Base-by-base conservation (phyloP, 64 coral and sea anemone genomes). In the Porites lutea region DNA sequence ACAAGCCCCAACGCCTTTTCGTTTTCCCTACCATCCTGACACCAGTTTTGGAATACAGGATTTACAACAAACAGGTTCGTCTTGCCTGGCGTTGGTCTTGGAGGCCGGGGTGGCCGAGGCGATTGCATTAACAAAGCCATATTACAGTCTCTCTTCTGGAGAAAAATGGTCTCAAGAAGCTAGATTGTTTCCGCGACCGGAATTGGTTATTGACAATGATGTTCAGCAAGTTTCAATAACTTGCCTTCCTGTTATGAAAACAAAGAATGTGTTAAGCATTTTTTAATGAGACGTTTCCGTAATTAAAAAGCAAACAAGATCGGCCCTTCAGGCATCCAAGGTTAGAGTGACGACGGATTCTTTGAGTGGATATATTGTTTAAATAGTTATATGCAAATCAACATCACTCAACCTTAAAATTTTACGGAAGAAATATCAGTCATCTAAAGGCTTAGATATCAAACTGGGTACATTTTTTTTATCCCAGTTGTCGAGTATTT, bases 11-110 rank as follows among this genome's bases (percentile, higher is more conserved):
- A 37, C 7, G 6, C n/a, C 22, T 67, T 52, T 45, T 65, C 48
- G 45, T 65, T 84, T 52, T 84, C 64, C 16, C 45, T 48, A 3
- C 20, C 4, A 84, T 84, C 63, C 5, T 84, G 81, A 68, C 81
- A 84, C 81, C 81, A 84, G n/a, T 84, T 84, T 69, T 68, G 81
- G 19, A 84, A 84, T 19, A 52, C 81, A 52, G 81, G 81, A 23
- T 68, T 84, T 48, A 84, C 81, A 19, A 84, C 81, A 5, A 68
- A 49, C 12, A 68, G 14, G 18, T 76, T 76, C 46, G 51, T 18
- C 16, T 76, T 76, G 12, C 48, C 73, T 3, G 73, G 14, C 51
- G 73, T 45, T 7, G 46, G 48, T 2, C 48, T 51, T 0, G 63
- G 19, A 14, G 6, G 43, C 8, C 43, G 4, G 8, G 46, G 44